phyloP scores from a whole-genome alignment of 2,113 vertebrate species.

The Turdus rufiventris region DNA sequence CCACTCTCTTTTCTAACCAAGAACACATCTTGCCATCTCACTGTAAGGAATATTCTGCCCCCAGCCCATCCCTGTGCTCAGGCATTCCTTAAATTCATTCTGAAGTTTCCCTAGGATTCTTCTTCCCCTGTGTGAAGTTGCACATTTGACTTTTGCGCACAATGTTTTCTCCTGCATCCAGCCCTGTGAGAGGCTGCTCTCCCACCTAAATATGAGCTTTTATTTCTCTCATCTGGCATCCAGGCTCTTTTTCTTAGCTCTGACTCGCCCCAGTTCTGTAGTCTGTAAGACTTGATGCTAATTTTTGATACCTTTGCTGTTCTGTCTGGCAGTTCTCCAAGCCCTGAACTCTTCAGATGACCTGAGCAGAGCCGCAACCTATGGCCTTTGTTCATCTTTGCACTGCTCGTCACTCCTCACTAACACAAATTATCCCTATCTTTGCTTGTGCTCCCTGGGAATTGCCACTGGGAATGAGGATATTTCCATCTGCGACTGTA shows the following conservation, averaged over 20 bases:
- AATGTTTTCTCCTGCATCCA: neutral
- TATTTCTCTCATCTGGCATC: neutral
- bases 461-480: neutral
- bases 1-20: neutral
- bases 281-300: neutral
- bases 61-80: neutral
- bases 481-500: neutral
- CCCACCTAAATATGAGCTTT: neutral
- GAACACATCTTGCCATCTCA: neutral
- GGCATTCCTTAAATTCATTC: neutral
- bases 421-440: neutral
- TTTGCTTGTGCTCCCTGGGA: neutral
- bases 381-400: neutral
- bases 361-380: neutral
- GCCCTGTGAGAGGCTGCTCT: neutral
- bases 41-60: neutral
- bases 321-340: neutral
- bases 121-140: neutral
- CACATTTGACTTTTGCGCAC: neutral
- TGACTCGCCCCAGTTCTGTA: neutral
- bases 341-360: neutral
- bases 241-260: neutral
- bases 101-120: neutral
- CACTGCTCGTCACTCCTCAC: neutral
- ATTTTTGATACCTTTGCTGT: neutral